These are phyloP conservation scores for Enteromius mattozi DNA, from an alignment of 2,797 vertebrate genomes.

Conservation along the genomic window DNA sequence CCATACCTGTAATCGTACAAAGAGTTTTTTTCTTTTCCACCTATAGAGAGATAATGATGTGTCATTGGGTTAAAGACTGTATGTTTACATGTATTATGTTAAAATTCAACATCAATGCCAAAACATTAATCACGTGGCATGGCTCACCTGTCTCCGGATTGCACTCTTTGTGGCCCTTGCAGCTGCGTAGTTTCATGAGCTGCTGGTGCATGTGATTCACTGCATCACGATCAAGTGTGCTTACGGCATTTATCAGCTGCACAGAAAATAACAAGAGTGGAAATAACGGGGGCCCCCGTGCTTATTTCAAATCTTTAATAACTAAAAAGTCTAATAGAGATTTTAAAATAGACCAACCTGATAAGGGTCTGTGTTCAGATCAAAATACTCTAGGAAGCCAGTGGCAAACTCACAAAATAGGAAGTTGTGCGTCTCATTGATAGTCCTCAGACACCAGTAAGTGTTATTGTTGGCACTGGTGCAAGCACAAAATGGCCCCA, in stretches of 20 bases:
- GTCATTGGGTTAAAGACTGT: not conserved
- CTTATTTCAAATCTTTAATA: not conserved
- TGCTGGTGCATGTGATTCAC: constrained; percentile 91
- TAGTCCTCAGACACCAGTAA: constrained; percentile 95
- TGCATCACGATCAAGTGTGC: constrained; percentile 86
- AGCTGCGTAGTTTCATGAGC: constrained; percentile 92
- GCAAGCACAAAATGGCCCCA: constrained; percentile 97
- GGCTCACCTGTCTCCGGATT: constrained; percentile 89
- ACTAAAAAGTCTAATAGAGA: not conserved
- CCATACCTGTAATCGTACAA: constrained; percentile 94
- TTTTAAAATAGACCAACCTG: constrained; percentile 79
- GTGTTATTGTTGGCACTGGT: constrained; percentile 99
- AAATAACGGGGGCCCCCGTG: constrained; percentile 2
- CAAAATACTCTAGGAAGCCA: constrained; percentile 96
- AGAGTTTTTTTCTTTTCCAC: constrained; percentile 88
- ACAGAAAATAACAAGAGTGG: constrained; percentile 30
- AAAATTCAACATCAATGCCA: not conserved
- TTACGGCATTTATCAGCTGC: constrained; percentile 93
- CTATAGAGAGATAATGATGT: constrained; percentile 75
- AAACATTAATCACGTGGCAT: not conserved
- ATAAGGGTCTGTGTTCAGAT: constrained; percentile 94
- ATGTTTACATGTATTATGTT: not conserved
- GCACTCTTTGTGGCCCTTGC: constrained; percentile 94
- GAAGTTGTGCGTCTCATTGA: constrained; percentile 97
- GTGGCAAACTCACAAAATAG: constrained; percentile 99